These are phyloP conservation scores for Drosophila imparisetae DNA, from an alignment of 2,888 invertebrate genomes.

Conservation along the genomic window DNA sequence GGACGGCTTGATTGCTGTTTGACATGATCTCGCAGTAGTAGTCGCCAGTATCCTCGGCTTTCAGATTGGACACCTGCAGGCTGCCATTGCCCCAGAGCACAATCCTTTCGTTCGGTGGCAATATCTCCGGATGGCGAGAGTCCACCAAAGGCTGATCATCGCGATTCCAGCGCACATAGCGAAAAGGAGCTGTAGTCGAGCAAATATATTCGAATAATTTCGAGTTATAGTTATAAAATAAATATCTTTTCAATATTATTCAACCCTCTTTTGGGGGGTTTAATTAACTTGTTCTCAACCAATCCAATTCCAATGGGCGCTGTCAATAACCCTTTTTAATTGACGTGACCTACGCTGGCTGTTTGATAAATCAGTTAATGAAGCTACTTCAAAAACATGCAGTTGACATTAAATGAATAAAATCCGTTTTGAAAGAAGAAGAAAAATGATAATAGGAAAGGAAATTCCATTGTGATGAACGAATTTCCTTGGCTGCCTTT, in stretches of 20 bases:
- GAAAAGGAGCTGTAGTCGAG: conserved; percentile 85
- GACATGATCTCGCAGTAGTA: conserved; percentile 86
- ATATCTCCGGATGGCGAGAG: conserved; percentile 85
- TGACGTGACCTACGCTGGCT: conserved; percentile 14
- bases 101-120: conserved; percentile 86
- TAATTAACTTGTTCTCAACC: background rate
- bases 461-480: conserved; percentile 53
- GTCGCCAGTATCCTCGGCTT: conserved; percentile 86
- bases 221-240: background rate
- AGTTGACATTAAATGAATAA: conserved; percentile 54
- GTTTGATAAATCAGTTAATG: background rate
- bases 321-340: conserved; percentile 57
- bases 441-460: conserved; percentile 9
- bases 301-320: conserved; percentile 8
- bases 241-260: background rate
- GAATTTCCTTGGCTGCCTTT: conserved; percentile 49
- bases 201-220: background rate
- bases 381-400: background rate
- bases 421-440: conserved; percentile 49
- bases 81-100: conserved; percentile 90
- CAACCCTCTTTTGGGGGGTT: background rate
- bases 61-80: conserved; percentile 86
- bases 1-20: conserved; percentile 83
- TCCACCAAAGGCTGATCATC: conserved; percentile 88
- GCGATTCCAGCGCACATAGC: conserved; percentile 90